Evolutionary conservation across 2,888 invertebrate genomes (phyloP), one percentile per base, ranked within the genome.

Genomic region (Lasioglossum zephyrum): DNA sequence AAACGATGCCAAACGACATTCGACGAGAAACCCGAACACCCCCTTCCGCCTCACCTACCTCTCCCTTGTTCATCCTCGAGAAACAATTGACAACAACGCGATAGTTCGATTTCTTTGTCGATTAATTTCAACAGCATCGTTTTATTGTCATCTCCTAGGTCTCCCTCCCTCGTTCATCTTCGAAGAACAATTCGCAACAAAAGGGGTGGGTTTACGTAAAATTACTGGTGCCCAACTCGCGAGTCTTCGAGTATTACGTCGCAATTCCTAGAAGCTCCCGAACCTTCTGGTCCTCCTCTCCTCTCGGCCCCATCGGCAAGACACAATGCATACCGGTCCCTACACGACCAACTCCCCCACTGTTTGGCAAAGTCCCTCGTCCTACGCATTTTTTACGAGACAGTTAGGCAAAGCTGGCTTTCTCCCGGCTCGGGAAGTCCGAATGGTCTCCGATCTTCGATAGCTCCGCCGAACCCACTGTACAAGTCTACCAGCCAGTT

Each of bases 321-420:
- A 89, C 90, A 92, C 91, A 92, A 92, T 92, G 87, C 92, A 90
- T 90, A 89, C 91, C 90, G 88, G 75, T 57, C 72, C 79, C 39
- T 41, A n/a, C 49, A 22, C 22, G 53, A 53, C 22, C 81, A 36
- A 36, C 82, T 78, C 76, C 79, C 47, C 80, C 60, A 77, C 70
- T 72, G 60, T 88, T 82, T 76, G 36, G 26, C 63, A 63, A 79
- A 79, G 82, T 84, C 82, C 84, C 79, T 88, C 88, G 88, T 63
- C 86, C 86, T 81, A 85, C 86, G 86, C 82, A 86, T 84, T 85
- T 86, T 86, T 86, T 86, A 82, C 73, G 78, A 66, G 79, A 83
- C 78, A 84, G 72, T 84, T 75, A 75, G 74, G 60, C 84, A 72
- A 83, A 53, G 74, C 31, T 69, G 60, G 44, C 74, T 78, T 72